Evolutionary conservation across 2,113 vertebrate genomes (phyloP), one percentile per base, ranked within the genome.

Genomic region (Hemibagrus wyckioides): DNA sequence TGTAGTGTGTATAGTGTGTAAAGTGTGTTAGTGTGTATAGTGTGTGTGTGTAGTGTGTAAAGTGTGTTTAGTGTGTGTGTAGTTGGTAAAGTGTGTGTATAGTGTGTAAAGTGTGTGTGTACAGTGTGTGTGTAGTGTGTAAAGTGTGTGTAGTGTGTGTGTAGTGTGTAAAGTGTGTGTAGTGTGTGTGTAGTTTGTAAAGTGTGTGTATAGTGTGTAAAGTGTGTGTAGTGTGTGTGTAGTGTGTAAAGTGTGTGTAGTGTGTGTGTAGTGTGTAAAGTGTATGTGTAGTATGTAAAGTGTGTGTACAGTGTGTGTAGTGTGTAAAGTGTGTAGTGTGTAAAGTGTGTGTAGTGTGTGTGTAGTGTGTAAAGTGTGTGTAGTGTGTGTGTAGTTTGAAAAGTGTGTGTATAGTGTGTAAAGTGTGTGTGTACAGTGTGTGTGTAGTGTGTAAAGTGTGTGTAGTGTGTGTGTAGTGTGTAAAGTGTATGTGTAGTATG

Each of bases 31-130:
- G 28, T 65, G 28, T 65, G 63, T 15, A n/a, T 6, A 11, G 25
- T 61, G 59, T 61, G 59, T 0, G 25, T n/a, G 59, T 61, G 59
- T 21, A 5, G 21, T 4, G 56, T 91, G 93, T 95, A 96, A 94
- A 93, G 94, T 96, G 94, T 95, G 57, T 61, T 23, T 61, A 7
- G 57, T 59, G 57, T 59, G 57, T 25, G 56, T 14, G 13, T 44
- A n/a, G n/a, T n/a, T n/a, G n/a, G n/a, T n/a, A 44, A 44, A 44
- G 41, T 44, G 50, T 25, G 63, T 65, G n/a, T 65, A n/a, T 7
- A 52, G 50, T 56, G 54, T 56, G 15, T 56, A 15, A 19, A 2
- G 59, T 61, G 57, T 61, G 57, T 28, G 23, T 25, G 15, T 44
- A 44, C 6, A 44, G 6, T 4, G 57, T 25, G 23, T 23, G 57